Base-by-base conservation (phyloP, 2,888 invertebrate genomes). In the Drosophila siamana region DNA sequence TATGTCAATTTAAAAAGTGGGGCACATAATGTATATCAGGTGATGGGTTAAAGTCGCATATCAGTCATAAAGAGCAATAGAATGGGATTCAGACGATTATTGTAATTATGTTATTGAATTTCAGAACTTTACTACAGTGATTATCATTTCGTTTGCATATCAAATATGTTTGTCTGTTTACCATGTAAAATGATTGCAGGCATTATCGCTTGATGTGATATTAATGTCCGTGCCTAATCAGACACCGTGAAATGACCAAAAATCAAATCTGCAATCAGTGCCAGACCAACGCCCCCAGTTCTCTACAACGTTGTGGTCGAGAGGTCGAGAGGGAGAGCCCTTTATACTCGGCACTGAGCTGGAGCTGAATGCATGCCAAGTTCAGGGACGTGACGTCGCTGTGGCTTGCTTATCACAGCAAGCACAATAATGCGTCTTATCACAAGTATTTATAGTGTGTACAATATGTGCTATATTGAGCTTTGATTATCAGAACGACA, bases 281-380 rank as follows among this genome's bases (percentile, higher is more conserved):
- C 11, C 56, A 56, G 38, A 15, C 15, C 13, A 55, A 40, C 66
- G 66, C 43, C 43, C 30, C 48, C 47, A 22, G 15, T 3, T 11
- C 38, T 15, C n/a, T 19, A 22, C 19, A 2, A 36, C 13, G 33
- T 5, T 5, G 33, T 33, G 5, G 33, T 1, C 1, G 2, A 5
- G 33, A 33, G 33, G n/a, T n/a, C n/a, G 5, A 2, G 33, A 33
- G 33, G 33, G n/a, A 33, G n/a, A 4, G 28, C 28, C 9, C 28
- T 28, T 0, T 28, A n/a, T 36, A 36, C n/a, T 36, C 33, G 33
- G 36, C 13, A 15, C 36, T 38, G 15, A 38, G 36, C 13, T 38
- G 36, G 36, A 38, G 33, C 36, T 6, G 13, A 38, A 38, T 38
- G 36, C 63, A 78, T 83, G 90, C 4, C 92, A 94, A 94, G 88